Evolutionary conservation across 2,113 vertebrate species (phyloP).

Genomic region (Argyrosomus japonicus): DNA sequence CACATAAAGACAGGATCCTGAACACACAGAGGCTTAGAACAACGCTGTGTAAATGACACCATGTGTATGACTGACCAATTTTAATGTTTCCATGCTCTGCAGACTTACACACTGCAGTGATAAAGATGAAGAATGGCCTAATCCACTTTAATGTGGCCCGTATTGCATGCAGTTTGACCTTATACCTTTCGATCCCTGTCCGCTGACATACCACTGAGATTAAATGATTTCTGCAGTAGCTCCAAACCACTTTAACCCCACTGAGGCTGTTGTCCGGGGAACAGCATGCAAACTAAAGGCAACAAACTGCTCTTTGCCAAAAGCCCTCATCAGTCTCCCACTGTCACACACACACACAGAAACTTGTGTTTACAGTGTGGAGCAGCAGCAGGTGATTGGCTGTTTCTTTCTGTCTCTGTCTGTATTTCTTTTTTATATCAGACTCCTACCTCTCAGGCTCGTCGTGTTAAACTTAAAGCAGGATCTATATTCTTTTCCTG

Average conservation of each 20-base stretch:
- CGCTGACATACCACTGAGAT: slow-evolving; percentile 66
- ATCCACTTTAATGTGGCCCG: slow-evolving; percentile 35
- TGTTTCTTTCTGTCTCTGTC: neutral
- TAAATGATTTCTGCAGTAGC: slow-evolving; percentile 59
- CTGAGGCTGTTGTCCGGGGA: slow-evolving; percentile 71
- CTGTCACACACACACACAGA: neutral
- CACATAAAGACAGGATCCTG: neutral
- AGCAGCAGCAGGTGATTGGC: slow-evolving; percentile 12
- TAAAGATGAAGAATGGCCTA: slow-evolving; percentile 36
- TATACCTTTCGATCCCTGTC: slow-evolving; percentile 42
- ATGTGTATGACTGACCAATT: neutral
- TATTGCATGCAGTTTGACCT: slow-evolving; percentile 49
- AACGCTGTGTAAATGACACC: slow-evolving; percentile 24
- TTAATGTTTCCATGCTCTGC: slow-evolving; percentile 9
- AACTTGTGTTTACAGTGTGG: slow-evolving; percentile 21
- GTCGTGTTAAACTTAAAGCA: slow-evolving; percentile 4
- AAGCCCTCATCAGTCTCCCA: slow-evolving; percentile 35
- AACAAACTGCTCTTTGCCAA: slow-evolving; percentile 53
- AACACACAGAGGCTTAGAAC: slow-evolving; percentile 35
- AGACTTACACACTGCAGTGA: slow-evolving; percentile 11
- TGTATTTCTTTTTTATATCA: neutral
- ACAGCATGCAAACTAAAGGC: slow-evolving; percentile 69
- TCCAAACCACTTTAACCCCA: slow-evolving; percentile 64
- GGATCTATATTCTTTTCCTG: neutral
- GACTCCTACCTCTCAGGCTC: neutral